Evolutionary conservation across 2,888 invertebrate genomes (phyloP).

Genomic region (Leptogaster cylindrica): DNA sequence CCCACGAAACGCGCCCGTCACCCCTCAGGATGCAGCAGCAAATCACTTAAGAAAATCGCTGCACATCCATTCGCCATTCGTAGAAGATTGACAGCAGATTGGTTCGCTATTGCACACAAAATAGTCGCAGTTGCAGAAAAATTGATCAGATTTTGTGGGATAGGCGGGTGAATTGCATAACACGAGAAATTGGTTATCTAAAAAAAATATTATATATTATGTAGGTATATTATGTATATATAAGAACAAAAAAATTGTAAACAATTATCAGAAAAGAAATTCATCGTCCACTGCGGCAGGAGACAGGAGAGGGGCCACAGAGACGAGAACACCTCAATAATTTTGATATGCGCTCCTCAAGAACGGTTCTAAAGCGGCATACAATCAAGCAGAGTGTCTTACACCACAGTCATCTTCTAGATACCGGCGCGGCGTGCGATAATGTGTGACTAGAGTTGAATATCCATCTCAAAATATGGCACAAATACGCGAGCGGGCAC

Average conservation of each 20-base stretch:
- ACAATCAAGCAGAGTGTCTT: slow-evolving; percentile 35
- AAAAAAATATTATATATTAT: too few relatives aligned
- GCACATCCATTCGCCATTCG: too few relatives aligned
- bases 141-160: not conserved
- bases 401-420: slow-evolving; percentile 34
- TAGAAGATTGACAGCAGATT: too few relatives aligned
- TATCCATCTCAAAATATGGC: slow-evolving; percentile 39
- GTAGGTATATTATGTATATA: too few relatives aligned
- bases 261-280: slow-evolving; percentile 31
- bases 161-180: slow-evolving; percentile 19
- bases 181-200: slow-evolving; percentile 2
- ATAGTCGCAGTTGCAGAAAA: not conserved
- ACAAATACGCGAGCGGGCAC: slow-evolving; percentile 22
- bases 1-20: too few relatives aligned
- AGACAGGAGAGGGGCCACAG: slow-evolving; percentile 20
- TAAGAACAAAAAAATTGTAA: slow-evolving; percentile 27
- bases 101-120: too few relatives aligned
- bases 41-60: too few relatives aligned
- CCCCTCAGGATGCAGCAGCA: too few relatives aligned
- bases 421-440: slow-evolving; percentile 31
- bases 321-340: slow-evolving; percentile 35
- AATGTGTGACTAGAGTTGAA: slow-evolving; percentile 38
- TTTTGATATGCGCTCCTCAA: slow-evolving; percentile 37
- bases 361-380: slow-evolving; percentile 38
- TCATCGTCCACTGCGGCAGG: not conserved